These are phyloP conservation scores for Drosophila nigricruria DNA, from an alignment of 2,888 invertebrate species.

Conservation along the genomic window DNA sequence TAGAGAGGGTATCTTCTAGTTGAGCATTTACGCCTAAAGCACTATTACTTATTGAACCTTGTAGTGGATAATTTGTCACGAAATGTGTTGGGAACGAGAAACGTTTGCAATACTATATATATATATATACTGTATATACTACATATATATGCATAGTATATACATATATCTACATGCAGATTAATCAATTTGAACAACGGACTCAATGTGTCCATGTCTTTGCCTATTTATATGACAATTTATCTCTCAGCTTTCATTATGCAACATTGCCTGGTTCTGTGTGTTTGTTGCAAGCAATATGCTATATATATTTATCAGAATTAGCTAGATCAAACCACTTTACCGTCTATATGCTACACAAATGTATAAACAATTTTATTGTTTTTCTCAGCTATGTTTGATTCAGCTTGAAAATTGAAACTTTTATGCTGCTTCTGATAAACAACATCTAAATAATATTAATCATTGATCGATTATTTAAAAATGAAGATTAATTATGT, in stretches of 20 bases:
- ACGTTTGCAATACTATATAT: not conserved
- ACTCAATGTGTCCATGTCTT: not conserved
- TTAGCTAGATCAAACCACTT: not conserved
- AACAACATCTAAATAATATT: not conserved
- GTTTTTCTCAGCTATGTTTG: not conserved
- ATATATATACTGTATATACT: not conserved
- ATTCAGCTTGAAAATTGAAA: not conserved
- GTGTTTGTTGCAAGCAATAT: not conserved
- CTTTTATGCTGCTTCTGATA: not conserved
- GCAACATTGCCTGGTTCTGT: not conserved
- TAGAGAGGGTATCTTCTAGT: not conserved
- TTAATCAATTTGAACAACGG: not conserved
- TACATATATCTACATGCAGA: not conserved
- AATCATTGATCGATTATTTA: not conserved
- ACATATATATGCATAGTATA: not conserved
- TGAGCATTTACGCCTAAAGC: not conserved
- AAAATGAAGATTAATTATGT: not conserved
- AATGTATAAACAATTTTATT: not conserved
- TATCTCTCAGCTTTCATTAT: not conserved
- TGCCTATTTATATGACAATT: not conserved
- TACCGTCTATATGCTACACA: not conserved
- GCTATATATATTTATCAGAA: not conserved
- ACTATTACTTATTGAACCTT: not conserved
- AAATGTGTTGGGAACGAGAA: not conserved
- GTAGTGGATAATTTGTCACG: not conserved